A percentile compares a stretch with the other conserved stretches of the same genome.
These are phyloP conservation scores for Poecilus cupreus DNA, from an alignment of 2,888 invertebrate genomes.

Conservation along the genomic window DNA sequence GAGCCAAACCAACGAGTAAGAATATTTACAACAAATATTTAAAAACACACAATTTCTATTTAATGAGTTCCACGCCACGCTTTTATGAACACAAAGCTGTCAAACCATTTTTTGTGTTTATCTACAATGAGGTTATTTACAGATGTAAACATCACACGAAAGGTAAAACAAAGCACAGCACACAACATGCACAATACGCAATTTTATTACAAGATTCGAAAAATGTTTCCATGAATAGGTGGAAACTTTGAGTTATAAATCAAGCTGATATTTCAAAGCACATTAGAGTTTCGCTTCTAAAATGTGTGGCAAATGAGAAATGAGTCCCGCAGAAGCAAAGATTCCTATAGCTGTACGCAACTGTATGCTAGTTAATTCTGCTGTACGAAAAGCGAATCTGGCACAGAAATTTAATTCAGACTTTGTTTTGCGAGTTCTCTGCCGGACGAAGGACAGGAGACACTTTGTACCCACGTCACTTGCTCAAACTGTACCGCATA, in stretches of 20 bases:
- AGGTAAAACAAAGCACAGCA: background rate
- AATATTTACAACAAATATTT: slow-evolving; percentile 20
- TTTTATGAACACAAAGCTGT: slow-evolving; percentile 13
- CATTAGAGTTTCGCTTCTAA: background rate
- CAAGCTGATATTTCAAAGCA: slow-evolving; percentile 16
- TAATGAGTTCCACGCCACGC: background rate
- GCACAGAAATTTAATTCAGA: slow-evolving; percentile 48
- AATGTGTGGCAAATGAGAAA: background rate
- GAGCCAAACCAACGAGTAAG: background rate
- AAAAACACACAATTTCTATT: slow-evolving; percentile 19
- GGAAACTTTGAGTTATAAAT: background rate
- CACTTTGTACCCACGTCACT: slow-evolving; percentile 48
- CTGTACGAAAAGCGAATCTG: slow-evolving; percentile 12
- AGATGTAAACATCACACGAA: slow-evolving; percentile 8
- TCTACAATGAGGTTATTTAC: slow-evolving; percentile 29
- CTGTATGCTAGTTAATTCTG: background rate
- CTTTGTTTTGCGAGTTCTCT: slow-evolving; percentile 16
- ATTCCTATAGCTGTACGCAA: background rate
- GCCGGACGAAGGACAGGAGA: slow-evolving; percentile 29
- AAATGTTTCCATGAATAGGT: background rate
- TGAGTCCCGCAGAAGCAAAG: background rate
- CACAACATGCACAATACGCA: background rate
- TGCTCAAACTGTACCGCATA: slow-evolving; percentile 32
- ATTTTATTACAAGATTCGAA: slow-evolving; percentile 22
- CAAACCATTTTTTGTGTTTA: slow-evolving; percentile 33